Percentiles rank a stretch among this genome's conserved stretches.
Evolutionary conservation across 1,140 invertebrate species (phyloP).

Genomic region (Adelges cooleyi): DNA sequence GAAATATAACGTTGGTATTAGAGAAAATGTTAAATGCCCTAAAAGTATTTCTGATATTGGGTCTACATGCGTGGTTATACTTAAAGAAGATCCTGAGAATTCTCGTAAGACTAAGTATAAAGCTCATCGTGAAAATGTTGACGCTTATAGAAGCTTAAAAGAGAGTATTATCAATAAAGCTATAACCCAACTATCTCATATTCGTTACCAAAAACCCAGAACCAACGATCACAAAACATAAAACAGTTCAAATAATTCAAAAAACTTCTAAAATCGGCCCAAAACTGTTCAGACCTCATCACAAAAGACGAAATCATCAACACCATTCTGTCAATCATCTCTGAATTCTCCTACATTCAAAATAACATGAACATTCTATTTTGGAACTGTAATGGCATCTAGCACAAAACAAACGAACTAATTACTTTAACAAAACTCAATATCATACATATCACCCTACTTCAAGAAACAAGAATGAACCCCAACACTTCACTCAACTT

Average conservation of each 20-base stretch:
- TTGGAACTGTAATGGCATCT: background rate
- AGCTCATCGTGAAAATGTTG: no score
- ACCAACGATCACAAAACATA: background rate
- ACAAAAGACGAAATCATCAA: background rate
- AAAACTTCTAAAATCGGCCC: background rate
- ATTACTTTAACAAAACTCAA: background rate
- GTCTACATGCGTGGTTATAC: no score
- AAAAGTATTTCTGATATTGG: constrained; percentile 20
- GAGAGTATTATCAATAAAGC: no score
- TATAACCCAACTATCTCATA: no score
- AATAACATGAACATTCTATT: background rate
- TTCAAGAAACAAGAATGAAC: background rate
- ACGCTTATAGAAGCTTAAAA: no score
- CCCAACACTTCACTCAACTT: background rate
- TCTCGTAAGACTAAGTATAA: no score
- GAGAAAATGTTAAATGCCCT: constrained; percentile 28
- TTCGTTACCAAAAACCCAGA: no score
- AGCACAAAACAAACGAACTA: background rate
- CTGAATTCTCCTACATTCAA: background rate
- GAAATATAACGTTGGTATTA: constrained; percentile 18
- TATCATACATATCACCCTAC: background rate
- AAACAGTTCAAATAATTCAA: background rate
- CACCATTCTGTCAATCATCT: background rate
- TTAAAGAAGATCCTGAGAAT: no score
- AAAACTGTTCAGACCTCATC: background rate